Evolutionary conservation across 2,888 invertebrate genomes (phyloP), one percentile per base, ranked within the genome.

Genomic region (Glyphotaelius pellucidus): DNA sequence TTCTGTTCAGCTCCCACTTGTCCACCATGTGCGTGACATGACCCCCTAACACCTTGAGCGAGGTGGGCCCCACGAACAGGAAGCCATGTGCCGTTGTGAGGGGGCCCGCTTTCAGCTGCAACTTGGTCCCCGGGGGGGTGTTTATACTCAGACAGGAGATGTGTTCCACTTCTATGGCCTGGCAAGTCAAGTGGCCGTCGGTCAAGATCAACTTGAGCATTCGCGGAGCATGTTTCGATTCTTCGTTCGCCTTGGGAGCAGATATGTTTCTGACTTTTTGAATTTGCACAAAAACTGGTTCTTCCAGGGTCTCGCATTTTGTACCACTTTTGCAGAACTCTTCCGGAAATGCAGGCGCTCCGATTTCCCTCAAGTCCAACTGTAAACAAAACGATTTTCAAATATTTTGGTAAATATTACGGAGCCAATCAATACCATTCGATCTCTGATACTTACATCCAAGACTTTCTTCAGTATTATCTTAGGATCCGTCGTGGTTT

Each of bases 201-300:
- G 98, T 98, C 93, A 99, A 95, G 1, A 97, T 97, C 42, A 99
- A 94, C 94, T 98, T 98, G 91, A 99, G 95, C 97, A 99, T 97
- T 32, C 98, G 97, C 12, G 99, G 98, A 19, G 98, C 98, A 92
- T 96, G 96, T 93, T 97, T 97, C 11, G 98, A 98, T 93, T 98
- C 98, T 95, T 99, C 98, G 95, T 98, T 98, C 25, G 97, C 97
- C 95, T 99, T 99, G 7, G 99, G 99, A 52, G 98, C 98, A 19
- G 98, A 97, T 86, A 99, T 97, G 95, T 99, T 99, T 25, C 98
- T 97, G 89, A 99, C 96, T 95, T 98, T 98, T 95, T 98, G 98
- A 94, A 99, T 97, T 96, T 99, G 99, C 85, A 99, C 96, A 80
- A 99, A 97, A 93, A 98, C 96, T n/a, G 96, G 95, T 31, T 96